Conservation (phyloP, 2,113 vertebrate genomes). For the Piliocolobus tephrosceles region DNA sequence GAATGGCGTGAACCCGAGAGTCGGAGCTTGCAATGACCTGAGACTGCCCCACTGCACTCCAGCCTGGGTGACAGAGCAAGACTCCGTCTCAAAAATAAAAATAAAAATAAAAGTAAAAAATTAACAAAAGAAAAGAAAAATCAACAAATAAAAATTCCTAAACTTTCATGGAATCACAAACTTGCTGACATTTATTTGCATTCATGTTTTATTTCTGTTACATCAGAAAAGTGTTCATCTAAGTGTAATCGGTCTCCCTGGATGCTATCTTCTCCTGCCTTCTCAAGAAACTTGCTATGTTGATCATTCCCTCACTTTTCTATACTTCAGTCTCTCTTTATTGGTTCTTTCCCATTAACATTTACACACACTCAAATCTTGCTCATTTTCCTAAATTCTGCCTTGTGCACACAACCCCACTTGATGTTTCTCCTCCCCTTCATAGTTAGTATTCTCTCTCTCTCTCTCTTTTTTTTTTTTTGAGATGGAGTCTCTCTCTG, state of each 20-base stretch:
- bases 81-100: too few relatives aligned
- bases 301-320: neutral
- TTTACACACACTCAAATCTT: neutral
- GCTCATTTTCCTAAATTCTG: neutral
- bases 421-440: neutral
- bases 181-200: neutral
- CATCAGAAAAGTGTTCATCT: neutral
- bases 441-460: neutral
- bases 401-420: neutral
- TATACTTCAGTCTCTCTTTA: neutral
- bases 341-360: neutral
- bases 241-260: neutral
- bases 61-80: too few relatives aligned
- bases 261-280: neutral
- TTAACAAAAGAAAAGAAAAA: neutral
- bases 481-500: neutral
- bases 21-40: too few relatives aligned
- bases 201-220: neutral
- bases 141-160: neutral
- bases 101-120: too few relatives aligned
- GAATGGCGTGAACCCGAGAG: too few relatives aligned
- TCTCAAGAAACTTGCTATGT: neutral
- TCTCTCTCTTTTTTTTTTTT: neutral
- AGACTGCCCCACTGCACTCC: too few relatives aligned
- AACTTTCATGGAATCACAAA: neutral